Evolutionary conservation across 2,888 invertebrate genomes (phyloP), one percentile per base, ranked within the genome.

Genomic region (Acanthococcus lagerstroemiae): DNA sequence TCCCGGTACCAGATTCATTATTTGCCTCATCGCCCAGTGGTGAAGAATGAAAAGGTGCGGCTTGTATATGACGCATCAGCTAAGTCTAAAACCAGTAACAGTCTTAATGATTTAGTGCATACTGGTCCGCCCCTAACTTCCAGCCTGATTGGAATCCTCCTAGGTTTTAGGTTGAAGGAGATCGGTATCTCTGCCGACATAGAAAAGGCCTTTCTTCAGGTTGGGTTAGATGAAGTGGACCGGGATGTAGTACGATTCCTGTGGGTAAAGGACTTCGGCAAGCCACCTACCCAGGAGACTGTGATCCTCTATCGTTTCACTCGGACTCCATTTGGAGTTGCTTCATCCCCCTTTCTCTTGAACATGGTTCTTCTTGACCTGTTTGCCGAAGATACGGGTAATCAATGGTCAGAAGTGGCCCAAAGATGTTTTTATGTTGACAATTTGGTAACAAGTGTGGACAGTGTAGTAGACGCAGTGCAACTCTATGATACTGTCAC

Each of bases 201-300:
- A 0, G 55, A 56, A 30, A 56, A 56, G 21, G 55, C 55, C 4
- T 56, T 56, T 19, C 37, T 56, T 19, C 27, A 30, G 21, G 30
- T 56, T 3, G 27, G 6, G 2, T 12, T 56, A 3, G 19, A 37
- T 19, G 9, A 3, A 2, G 19, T 19, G 6, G 55, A 56, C 12
- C n/a, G 37, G 19, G 55, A 56, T 37, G 19, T 15, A 1, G 30
- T 30, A 1, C 9, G 55, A 2, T 56, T 56, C 15, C 3, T 56
- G 1, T 56, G 30, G 30, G 1, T 56, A 0, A 30, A 56, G 9
- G 55, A 56, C 12, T 3, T 30, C 3, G 9, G 1, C 6, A 30
- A 37, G 5, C 37, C 37, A 17, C 7, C 15, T 19, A 37, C 1
- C 19, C 2, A n/a, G 15, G n/a, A n/a, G 1, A 30, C 26, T 19